Base-by-base conservation (phyloP, 1,140 invertebrate species). In the Notospermus geniculatus region DNA sequence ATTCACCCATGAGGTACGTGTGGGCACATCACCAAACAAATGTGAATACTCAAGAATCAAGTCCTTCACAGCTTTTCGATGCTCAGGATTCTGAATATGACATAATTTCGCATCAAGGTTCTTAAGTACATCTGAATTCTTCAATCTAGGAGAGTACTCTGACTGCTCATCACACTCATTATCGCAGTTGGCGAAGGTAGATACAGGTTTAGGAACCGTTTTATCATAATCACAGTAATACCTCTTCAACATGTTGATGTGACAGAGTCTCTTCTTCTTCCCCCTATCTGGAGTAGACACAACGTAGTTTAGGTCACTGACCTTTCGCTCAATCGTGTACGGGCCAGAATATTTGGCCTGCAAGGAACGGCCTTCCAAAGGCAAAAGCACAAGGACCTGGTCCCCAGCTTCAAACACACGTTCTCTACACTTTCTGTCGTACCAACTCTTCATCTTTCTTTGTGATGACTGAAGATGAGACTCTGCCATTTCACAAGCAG, bases 341-440 rank as follows among this genome's bases (percentile, higher is more conserved):
- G 66, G 68, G 9, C 63, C 63, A 56, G 25, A 57, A 50, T 62
- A 68, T 54, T 32, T 63, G 36, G 59, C 61, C 22, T 62, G 30
- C 19, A 67, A 46, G 15, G 60, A 41, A 27, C 59, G 15, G 25
- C 56, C 59, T 30, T 58, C 28, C 28, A 69, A 29, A 55, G 59
- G 55, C 28, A 66, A 41, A 13, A 67, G 55, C 11, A 62, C 54
- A 7, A 66, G 54, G 2, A 64, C 67, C 23, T 62, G 56, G 27
- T 68, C 50, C 45, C 55, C 64, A 28, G 60, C 41, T n/a, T 63
- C 32, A 58, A 69, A 69, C 27, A 22, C 46, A 61, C 59, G 55
- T n/a, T 46, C 29, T 23, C 23, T 23, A 27, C 57, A 55, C 53
- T 59, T 62, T 52, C 59, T 63, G 50, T 70, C 66, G 70, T 65